Evolutionary conservation across 2,888 invertebrate species (phyloP).

Genomic region (Tinea pellionella): DNA sequence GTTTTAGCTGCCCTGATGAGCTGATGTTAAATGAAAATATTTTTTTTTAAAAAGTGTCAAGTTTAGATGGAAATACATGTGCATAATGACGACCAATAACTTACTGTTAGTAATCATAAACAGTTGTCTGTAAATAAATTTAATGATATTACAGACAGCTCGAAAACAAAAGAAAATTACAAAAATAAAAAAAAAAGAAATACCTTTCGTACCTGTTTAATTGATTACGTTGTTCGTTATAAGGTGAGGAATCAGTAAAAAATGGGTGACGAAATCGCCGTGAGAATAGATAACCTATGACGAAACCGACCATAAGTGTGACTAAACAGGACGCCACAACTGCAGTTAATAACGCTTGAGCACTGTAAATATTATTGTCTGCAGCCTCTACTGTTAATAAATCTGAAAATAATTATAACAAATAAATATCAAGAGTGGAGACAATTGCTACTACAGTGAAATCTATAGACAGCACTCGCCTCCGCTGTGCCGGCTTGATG

Average conservation of each 20-base stretch:
- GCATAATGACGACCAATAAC: constrained; percentile 19
- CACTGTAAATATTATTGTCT: constrained; percentile 79
- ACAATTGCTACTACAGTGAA: background rate
- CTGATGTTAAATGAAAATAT: too few relatives aligned
- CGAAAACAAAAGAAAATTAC: background rate
- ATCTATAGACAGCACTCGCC: too few relatives aligned
- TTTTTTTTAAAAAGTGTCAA: constrained; percentile 17
- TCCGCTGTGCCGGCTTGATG: background rate
- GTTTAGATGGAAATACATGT: constrained; percentile 12
- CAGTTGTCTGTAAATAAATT: constrained; percentile 31
- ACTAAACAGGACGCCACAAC: constrained; percentile 84
- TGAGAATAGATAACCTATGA: constrained; percentile 86
- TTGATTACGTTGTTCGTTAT: constrained; percentile 81
- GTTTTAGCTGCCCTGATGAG: background rate
- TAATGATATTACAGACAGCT: background rate
- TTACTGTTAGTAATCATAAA: constrained; percentile 41
- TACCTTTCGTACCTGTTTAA: constrained; percentile 70
- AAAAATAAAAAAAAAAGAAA: background rate
- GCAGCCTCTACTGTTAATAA: constrained; percentile 64
- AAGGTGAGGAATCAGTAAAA: constrained; percentile 80
- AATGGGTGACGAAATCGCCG: constrained; percentile 79
- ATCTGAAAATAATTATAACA: constrained; percentile 32
- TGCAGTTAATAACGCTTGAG: constrained; percentile 83
- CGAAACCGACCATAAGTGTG: constrained; percentile 84
- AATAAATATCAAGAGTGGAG: background rate